Conservation (phyloP, 1,140 invertebrate genomes). For the Eupristina koningsbergeri region DNA sequence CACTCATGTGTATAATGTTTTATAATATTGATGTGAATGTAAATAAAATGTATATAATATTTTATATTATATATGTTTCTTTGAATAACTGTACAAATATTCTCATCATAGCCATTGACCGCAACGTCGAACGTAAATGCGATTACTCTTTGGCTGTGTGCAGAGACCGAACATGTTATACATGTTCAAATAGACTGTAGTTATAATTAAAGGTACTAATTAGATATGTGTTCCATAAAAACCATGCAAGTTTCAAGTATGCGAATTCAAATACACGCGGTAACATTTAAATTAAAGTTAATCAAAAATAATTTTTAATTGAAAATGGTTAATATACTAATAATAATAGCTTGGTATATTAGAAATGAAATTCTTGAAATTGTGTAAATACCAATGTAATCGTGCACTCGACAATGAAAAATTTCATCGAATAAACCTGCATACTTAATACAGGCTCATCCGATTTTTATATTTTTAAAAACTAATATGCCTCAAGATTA, state of each 20-base stretch:
- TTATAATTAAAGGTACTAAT: conserved; percentile 17
- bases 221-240: conserved; percentile 16
- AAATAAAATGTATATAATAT: neutral
- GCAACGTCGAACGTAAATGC: conserved; percentile 20
- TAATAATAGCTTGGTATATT: conserved; percentile 4
- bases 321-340: neutral
- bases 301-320: neutral
- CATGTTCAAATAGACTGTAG: neutral
- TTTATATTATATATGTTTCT: neutral
- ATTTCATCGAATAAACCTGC: neutral
- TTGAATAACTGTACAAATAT: neutral
- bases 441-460: neutral
- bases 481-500: neutral
- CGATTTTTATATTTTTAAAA: neutral
- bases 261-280: neutral
- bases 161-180: conserved; percentile 12
- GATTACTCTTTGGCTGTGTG: conserved; percentile 10
- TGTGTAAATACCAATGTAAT: neutral
- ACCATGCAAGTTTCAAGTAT: conserved; percentile 1
- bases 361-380: conserved; percentile 7
- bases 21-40: neutral
- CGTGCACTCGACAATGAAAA: neutral
- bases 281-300: conserved; percentile 1
- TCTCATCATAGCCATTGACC: conserved; percentile 14
- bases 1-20: neutral